phyloP scores from a whole-genome alignment of 1,140 invertebrate species.

The Anastatus disparis region DNA sequence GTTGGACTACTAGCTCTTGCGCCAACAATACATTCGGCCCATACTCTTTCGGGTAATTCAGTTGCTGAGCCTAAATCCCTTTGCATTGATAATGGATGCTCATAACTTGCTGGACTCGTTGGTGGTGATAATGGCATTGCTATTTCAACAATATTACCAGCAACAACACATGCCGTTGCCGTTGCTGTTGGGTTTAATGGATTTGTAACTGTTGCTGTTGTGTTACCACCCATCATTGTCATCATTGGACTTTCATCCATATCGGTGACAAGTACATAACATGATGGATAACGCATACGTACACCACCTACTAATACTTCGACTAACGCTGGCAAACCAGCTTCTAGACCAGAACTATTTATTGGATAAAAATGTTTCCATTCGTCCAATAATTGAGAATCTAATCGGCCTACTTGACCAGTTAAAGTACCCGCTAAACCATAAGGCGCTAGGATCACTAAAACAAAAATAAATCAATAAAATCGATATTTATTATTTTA shows the following conservation, averaged over 20 bases:
- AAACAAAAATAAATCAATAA: too few relatives aligned
- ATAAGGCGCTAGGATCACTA: constrained; percentile 92
- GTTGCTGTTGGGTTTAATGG: background rate
- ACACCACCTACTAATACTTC: constrained; percentile 84
- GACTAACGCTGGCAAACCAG: constrained; percentile 73
- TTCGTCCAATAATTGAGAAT: constrained; percentile 88
- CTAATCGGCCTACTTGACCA: constrained; percentile 81
- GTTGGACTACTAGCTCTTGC: constrained; percentile 59
- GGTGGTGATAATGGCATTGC: constrained; percentile 64
- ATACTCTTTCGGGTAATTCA: constrained; percentile 78
- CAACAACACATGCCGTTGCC: background rate
- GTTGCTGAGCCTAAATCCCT: constrained; percentile 69
- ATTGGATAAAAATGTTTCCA: constrained; percentile 95
- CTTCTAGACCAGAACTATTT: constrained; percentile 69
- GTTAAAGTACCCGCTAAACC: constrained; percentile 91
- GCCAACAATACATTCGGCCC: constrained; percentile 79
- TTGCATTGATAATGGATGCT: constrained; percentile 67
- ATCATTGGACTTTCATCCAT: constrained; percentile 75
- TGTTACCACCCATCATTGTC: constrained; percentile 8
- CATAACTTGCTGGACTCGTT: constrained; percentile 66
- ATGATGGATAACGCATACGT: constrained; percentile 93
- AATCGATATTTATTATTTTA: too few relatives aligned
- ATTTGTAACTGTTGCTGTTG: background rate
- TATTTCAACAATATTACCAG: constrained; percentile 12
- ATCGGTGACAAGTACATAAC: constrained; percentile 92